Conservation (phyloP, 2,888 invertebrate species). For the Hypolimnas misippus region DNA sequence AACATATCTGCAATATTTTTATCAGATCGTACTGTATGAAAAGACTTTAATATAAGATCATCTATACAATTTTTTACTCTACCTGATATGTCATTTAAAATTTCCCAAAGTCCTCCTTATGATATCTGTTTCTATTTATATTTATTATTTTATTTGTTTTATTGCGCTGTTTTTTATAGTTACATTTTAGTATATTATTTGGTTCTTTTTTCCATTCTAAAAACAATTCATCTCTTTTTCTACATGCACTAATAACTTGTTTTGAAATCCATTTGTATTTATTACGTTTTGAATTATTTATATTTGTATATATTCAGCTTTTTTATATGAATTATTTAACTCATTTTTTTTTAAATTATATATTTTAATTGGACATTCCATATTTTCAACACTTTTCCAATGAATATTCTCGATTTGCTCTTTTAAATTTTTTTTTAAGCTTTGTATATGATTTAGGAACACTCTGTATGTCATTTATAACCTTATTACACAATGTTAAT, state of each 20-base stretch:
- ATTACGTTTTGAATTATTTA: slow-evolving; percentile 1
- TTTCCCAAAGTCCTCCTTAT: slow-evolving; percentile 14
- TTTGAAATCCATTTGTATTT: not conserved
- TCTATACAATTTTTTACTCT: slow-evolving; percentile 15
- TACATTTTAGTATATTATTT: slow-evolving; percentile 8
- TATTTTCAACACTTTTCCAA: not conserved
- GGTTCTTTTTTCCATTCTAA: not conserved
- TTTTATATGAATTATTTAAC: slow-evolving; percentile 5
- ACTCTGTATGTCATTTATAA: not conserved
- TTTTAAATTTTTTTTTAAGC: not conserved
- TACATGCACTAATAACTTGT: not conserved
- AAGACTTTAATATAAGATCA: slow-evolving; percentile 1
- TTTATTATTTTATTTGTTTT: slow-evolving; percentile 24
- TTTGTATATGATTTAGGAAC: slow-evolving; percentile 2
- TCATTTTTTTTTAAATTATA: not conserved
- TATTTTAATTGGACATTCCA: slow-evolving; percentile 7
- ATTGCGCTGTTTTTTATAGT: slow-evolving; percentile 17
- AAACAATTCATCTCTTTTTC: not conserved
- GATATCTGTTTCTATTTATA: slow-evolving; percentile 10
- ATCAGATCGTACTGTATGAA: not conserved
- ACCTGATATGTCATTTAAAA: slow-evolving; percentile 15
- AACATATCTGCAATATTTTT: slow-evolving; percentile 15
- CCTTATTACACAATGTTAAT: not conserved
- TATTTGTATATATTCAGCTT: slow-evolving; percentile 8
- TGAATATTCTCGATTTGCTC: not conserved